Evolutionary conservation across 92 coral and sea anemone species (phyloP).

Genomic region (Paramuricea clavata): DNA sequence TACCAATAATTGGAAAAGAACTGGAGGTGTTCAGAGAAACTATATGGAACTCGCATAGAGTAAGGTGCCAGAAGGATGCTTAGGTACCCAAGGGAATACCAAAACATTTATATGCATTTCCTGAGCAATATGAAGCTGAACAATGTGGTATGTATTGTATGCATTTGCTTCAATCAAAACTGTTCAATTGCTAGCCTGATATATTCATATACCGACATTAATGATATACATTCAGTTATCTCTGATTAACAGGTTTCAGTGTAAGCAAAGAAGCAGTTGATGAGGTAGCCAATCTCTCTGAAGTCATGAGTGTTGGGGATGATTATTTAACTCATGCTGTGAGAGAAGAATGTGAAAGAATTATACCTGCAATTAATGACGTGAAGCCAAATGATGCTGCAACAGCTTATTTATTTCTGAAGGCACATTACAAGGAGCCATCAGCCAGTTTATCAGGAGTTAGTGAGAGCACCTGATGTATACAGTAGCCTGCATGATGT

Average conservation of each 20-base stretch:
- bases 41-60: constrained; percentile 75
- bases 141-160: constrained; percentile 55
- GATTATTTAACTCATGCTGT: constrained; percentile 58
- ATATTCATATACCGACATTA: neutral
- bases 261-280: constrained; percentile 51
- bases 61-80: constrained; percentile 68
- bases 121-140: constrained; percentile 63
- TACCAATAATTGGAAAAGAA: neutral
- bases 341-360: constrained; percentile 59
- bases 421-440: constrained; percentile 57
- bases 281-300: constrained; percentile 51
- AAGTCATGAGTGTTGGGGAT: constrained; percentile 52
- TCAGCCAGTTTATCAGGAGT: neutral
- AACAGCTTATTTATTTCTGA: constrained; percentile 54
- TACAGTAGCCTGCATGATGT: neutral
- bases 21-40: constrained; percentile 54
- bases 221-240: neutral
- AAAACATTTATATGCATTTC: constrained; percentile 52
- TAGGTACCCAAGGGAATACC: constrained; percentile 72
- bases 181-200: neutral
- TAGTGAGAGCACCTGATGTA: neutral
- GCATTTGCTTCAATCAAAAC: neutral
- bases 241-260: constrained; percentile 46
- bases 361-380: constrained; percentile 46
- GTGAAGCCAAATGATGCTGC: constrained; percentile 61